phyloP scores from a whole-genome alignment of 2,113 vertebrate species.

The Martes martes region DNA sequence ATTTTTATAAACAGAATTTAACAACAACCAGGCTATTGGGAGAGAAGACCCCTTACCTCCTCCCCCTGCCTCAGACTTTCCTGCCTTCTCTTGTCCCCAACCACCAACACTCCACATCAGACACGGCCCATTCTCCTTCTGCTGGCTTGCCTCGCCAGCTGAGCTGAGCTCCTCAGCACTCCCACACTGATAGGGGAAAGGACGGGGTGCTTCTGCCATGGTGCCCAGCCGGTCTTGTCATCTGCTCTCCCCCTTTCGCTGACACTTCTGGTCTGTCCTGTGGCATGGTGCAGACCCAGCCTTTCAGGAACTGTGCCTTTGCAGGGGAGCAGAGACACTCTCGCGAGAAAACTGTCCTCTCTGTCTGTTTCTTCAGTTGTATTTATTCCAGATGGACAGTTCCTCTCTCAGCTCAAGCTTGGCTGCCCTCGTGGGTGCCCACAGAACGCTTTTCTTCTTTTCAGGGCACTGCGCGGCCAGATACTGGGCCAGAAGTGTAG shows the following conservation, averaged over 20 bases:
- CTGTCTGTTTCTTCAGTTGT: background rate
- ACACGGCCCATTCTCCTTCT: background rate
- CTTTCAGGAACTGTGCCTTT: too few species aligned
- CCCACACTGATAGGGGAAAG: background rate
- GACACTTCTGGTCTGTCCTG: rapidly evolving
- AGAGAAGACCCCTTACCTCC: background rate
- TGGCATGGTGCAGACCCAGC: background rate
- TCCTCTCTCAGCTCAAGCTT: background rate
- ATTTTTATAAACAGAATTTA: background rate
- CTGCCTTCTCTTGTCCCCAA: background rate
- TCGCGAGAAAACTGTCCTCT: background rate
- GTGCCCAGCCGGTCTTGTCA: rapidly evolving
- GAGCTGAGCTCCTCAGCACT: rapidly evolving
- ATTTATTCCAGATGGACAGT: background rate
- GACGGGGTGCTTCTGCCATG: rapidly evolving
- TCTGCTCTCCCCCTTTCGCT: rapidly evolving
- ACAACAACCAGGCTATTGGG: background rate
- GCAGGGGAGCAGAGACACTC: background rate
- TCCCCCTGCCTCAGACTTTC: too few species aligned
- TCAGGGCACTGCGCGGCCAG: background rate
- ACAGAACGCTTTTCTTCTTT: background rate
- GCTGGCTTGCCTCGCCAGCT: background rate
- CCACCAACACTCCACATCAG: rapidly evolving
- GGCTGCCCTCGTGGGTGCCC: background rate
- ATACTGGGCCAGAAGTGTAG: background rate